Percentiles rank a stretch among this genome's conserved stretches.
phyloP scores from a whole-genome alignment of 2,113 vertebrate species.

The Axis porcinus region DNA sequence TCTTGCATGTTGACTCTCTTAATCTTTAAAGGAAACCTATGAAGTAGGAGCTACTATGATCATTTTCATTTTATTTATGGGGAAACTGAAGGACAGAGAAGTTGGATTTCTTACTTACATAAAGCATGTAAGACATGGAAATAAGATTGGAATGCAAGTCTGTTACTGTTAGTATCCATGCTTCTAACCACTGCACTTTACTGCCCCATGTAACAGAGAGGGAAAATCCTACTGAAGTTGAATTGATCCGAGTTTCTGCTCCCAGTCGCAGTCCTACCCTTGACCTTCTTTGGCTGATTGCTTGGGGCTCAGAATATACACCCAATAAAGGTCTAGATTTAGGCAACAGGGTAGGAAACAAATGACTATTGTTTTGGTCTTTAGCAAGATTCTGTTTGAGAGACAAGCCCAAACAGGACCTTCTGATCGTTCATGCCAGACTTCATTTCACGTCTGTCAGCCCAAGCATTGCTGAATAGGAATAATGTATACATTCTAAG shows the following conservation, averaged over 20 bases:
- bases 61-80: background rate
- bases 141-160: background rate
- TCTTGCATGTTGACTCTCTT: background rate
- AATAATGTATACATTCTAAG: background rate
- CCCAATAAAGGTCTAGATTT: background rate
- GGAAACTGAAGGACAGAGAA: too few species aligned
- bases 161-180: background rate
- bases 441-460: background rate
- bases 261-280: background rate
- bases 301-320: background rate
- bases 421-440: background rate
- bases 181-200: background rate
- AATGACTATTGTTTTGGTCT: background rate
- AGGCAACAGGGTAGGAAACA: background rate
- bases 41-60: background rate
- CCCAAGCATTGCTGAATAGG: background rate
- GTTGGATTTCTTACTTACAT: too few species aligned
- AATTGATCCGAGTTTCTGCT: background rate
- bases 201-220: background rate
- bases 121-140: background rate
- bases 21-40: background rate
- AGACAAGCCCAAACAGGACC: background rate
- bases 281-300: background rate
- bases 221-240: background rate
- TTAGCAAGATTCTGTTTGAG: background rate